Conservation (phyloP, 1,140 invertebrate species). For the Delia radicum region DNA sequence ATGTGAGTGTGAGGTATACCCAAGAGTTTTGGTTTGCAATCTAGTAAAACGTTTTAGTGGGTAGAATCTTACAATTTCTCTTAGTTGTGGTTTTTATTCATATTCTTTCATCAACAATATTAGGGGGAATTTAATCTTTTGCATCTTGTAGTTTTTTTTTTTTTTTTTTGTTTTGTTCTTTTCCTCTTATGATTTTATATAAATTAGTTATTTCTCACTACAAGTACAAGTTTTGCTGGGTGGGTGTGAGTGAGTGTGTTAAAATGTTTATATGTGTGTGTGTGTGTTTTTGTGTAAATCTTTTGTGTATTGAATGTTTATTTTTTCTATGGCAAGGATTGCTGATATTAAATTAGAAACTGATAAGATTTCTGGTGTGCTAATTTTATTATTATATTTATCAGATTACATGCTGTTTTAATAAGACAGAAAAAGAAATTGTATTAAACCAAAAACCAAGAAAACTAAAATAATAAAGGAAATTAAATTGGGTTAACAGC, state of each 20-base stretch:
- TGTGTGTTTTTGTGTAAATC: not conserved
- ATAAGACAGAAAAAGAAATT: not conserved
- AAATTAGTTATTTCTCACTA: slow-evolving; percentile 19
- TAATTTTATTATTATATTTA: slow-evolving; percentile 23
- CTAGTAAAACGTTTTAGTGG: slow-evolving; percentile 19
- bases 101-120: not conserved
- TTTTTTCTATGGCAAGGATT: not conserved
- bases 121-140: slow-evolving; percentile 20
- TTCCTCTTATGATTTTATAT: slow-evolving; percentile 17
- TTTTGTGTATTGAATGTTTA: not conserved
- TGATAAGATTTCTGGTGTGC: slow-evolving; percentile 7
- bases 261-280: not conserved
- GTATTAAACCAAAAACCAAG: not conserved
- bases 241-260: not conserved
- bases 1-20: slow-evolving; percentile 10
- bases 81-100: slow-evolving; percentile 15
- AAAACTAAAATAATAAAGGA: slow-evolving; percentile 7
- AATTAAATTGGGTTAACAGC: slow-evolving; percentile 9
- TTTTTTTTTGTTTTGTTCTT: not conserved
- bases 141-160: not conserved
- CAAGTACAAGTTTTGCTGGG: not conserved
- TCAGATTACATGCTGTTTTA: slow-evolving; percentile 6
- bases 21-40: slow-evolving; percentile 20
- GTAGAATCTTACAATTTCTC: not conserved
- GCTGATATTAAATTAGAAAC: slow-evolving; percentile 15